A percentile compares a stretch with the other conserved stretches of the same genome.
Conservation (phyloP, 2,888 invertebrate species). For the Drosophila mayaguana region DNA sequence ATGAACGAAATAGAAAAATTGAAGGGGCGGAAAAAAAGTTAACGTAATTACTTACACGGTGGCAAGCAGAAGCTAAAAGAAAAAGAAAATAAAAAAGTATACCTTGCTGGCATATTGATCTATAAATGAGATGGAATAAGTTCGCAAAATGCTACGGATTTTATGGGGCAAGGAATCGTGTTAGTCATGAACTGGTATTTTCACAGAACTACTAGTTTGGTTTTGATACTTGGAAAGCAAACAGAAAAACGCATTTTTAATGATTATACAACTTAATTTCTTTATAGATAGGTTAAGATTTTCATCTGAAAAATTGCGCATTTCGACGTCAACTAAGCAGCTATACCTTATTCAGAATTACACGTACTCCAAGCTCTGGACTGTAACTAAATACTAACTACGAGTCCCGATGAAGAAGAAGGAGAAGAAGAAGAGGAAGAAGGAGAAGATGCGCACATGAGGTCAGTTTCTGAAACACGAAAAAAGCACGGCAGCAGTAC, state of each 20-base stretch:
- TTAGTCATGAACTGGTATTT: not conserved
- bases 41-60: too few species aligned
- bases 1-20: too few species aligned
- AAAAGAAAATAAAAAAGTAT: not conserved
- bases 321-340: not conserved
- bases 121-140: not conserved
- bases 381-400: slow-evolving; percentile 42
- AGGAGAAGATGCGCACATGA: slow-evolving; percentile 3
- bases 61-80: too few species aligned
- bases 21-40: too few species aligned
- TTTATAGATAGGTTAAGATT: not conserved
- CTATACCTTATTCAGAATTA: not conserved
- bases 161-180: not conserved
- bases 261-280: not conserved
- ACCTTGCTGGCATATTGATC: not conserved
- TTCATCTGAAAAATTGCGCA: not conserved
- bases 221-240: not conserved
- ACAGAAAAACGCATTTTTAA: not conserved
- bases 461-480: slow-evolving; percentile 23
- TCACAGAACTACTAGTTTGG: not conserved
- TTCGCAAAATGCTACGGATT: not conserved
- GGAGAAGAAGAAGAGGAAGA: not conserved
- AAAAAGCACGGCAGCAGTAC: slow-evolving; percentile 6
- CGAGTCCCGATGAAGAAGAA: not conserved
- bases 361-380: not conserved